These are phyloP conservation scores for Eupithecia exiguata DNA, from an alignment of 2,888 invertebrate genomes.

Conservation along the genomic window DNA sequence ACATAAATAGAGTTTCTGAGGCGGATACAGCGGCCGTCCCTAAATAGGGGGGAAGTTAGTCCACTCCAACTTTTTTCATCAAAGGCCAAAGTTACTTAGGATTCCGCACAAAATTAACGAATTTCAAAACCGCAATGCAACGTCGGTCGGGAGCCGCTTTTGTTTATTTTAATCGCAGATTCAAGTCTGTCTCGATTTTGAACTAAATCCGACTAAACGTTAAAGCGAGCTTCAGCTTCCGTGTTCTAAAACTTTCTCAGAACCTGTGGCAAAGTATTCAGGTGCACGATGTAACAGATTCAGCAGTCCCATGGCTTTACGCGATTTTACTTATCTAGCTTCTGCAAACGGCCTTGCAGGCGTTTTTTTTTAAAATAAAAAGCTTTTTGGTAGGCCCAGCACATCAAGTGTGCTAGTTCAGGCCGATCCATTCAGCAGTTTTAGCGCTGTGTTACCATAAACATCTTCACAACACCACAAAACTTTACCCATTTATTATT, in stretches of 20 bases:
- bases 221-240: not conserved
- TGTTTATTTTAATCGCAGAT: conserved; percentile 8
- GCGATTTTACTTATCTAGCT: not conserved
- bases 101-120: conserved; percentile 35
- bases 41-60: conserved; percentile 25
- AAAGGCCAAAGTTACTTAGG: conserved; percentile 34
- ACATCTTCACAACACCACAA: too few species aligned
- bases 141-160: not conserved
- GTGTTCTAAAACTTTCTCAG: not conserved
- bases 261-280: not conserved
- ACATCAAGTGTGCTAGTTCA: too few species aligned
- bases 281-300: not conserved
- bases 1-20: conserved; percentile 19
- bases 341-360: too few species aligned
- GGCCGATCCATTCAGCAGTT: too few species aligned
- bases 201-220: not conserved
- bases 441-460: too few species aligned
- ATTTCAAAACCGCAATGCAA: conserved; percentile 33
- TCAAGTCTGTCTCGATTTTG: not conserved
- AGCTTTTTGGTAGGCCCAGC: too few species aligned
- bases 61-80: conserved; percentile 40
- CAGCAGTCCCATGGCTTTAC: not conserved
- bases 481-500: too few species aligned
- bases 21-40: conserved; percentile 11
- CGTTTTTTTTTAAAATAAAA: too few species aligned